Percentiles rank a stretch among this genome's conserved stretches.
Conservation (phyloP, 2,113 vertebrate genomes). For the Aspidoscelis tigris region DNA sequence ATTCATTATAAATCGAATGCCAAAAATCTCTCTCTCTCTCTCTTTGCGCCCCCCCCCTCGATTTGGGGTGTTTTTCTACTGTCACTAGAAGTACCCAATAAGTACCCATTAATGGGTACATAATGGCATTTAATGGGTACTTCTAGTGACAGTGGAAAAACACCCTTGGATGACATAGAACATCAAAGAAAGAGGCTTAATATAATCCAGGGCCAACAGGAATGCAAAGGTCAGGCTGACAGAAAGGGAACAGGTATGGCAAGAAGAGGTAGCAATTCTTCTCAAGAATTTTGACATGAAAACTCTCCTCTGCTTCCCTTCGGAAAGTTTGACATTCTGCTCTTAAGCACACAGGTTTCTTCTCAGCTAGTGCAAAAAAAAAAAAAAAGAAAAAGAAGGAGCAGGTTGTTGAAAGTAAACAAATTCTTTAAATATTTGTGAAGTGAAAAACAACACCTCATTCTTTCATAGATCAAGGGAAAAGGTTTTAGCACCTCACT, state of each 20-base stretch:
- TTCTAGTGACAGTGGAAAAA: too few relatives aligned
- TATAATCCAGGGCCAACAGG: slow-evolving; percentile 18
- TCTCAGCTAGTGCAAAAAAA: not conserved
- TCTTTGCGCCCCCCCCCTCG: not conserved
- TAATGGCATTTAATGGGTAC: too few relatives aligned
- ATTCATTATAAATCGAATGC: too few relatives aligned
- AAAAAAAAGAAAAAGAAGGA: slow-evolving; percentile 9
- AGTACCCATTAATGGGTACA: too few relatives aligned
- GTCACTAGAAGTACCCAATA: too few relatives aligned
- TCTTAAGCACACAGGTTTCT: slow-evolving; percentile 24
- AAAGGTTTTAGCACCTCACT: not conserved
- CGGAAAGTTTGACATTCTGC: slow-evolving; percentile 13
- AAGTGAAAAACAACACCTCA: not conserved
- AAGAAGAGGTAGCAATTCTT: slow-evolving; percentile 10
- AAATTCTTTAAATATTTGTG: not conserved
- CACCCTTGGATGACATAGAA: slow-evolving; percentile 9
- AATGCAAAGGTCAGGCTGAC: slow-evolving; percentile 28
- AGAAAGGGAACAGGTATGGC: slow-evolving; percentile 10
- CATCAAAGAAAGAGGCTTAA: slow-evolving; percentile 37
- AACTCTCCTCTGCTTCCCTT: slow-evolving; percentile 8
- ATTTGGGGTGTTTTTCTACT: not conserved
- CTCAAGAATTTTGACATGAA: slow-evolving; percentile 13
- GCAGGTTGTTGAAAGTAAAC: not conserved
- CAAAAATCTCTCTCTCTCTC: too few relatives aligned
- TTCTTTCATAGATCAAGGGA: not conserved